A percentile compares a stretch with the other conserved stretches of the same genome.
phyloP scores from a whole-genome alignment of 2,113 vertebrate species.

The Centropristis striata region DNA sequence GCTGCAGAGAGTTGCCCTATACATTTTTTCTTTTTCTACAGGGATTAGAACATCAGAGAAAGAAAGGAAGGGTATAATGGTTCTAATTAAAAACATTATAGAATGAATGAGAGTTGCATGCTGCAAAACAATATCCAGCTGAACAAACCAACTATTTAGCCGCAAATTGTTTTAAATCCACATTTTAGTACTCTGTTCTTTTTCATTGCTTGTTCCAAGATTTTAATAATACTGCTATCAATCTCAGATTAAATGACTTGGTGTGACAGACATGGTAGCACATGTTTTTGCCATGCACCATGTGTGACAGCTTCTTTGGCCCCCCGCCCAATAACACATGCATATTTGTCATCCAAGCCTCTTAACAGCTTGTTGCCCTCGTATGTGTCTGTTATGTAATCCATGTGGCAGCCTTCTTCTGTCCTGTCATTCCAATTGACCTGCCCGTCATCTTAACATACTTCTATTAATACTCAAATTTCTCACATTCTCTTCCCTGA shows the following conservation, averaged over 20 bases:
- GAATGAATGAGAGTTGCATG: background rate
- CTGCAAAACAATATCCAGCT: background rate
- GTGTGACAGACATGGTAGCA: conserved; percentile 12
- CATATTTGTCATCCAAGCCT: conserved; percentile 39
- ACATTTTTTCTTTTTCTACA: conserved; percentile 11
- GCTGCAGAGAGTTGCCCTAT: conserved; percentile 15
- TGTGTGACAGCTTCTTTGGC: conserved; percentile 9
- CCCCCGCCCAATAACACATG: background rate
- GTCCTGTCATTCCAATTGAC: conserved; percentile 7
- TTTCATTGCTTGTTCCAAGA: background rate
- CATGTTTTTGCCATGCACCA: conserved; percentile 3
- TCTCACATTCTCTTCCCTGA: conserved; percentile 33
- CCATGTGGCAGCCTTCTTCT: conserved; percentile 8
- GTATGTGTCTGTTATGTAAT: conserved; percentile 36
- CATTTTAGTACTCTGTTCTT: background rate
- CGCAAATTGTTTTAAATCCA: background rate
- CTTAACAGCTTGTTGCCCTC: conserved; percentile 18
- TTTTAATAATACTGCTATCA: background rate
- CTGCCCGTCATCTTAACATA: conserved; percentile 2
- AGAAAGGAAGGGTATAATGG: background rate
- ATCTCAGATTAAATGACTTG: background rate
- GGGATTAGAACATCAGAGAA: background rate
- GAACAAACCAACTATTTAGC: background rate
- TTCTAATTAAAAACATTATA: conserved; percentile 1
- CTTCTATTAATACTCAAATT: conserved; percentile 48